phyloP scores from a whole-genome alignment of 2,888 invertebrate genomes.

The Conistra vaccinii region DNA sequence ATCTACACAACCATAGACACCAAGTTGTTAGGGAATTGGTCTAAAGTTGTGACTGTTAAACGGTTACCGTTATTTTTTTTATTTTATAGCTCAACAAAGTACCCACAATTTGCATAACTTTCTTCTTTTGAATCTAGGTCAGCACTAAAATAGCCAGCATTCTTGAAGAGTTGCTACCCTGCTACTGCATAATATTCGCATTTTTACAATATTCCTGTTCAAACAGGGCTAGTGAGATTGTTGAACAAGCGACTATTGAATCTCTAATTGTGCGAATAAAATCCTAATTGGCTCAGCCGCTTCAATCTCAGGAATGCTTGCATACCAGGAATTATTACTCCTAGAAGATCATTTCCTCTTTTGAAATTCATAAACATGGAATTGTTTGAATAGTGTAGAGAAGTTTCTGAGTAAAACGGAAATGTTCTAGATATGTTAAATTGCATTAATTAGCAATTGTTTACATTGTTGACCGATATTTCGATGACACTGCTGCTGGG shows the following conservation, averaged over 20 bases:
- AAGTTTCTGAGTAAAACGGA: neutral
- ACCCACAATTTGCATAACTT: conserved; percentile 12
- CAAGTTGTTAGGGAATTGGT: neutral
- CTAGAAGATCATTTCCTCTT: conserved; percentile 48
- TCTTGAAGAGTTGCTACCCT: conserved; percentile 20
- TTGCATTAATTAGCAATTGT: neutral
- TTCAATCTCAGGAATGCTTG: conserved; percentile 65
- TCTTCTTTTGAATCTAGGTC: conserved; percentile 38
- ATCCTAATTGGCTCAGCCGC: conserved; percentile 70
- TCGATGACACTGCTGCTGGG: neutral
- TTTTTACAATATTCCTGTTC: conserved; percentile 49
- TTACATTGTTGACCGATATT: neutral
- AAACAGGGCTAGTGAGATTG: conserved; percentile 30
- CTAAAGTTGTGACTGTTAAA: neutral
- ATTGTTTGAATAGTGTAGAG: too few relatives aligned
- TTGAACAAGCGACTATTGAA: conserved; percentile 65
- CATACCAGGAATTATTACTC: conserved; percentile 38
- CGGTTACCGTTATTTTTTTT: neutral
- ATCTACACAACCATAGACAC: neutral
- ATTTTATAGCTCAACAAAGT: neutral
- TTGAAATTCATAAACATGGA: neutral
- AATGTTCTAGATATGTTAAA: neutral
- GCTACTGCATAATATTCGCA: conserved; percentile 39
- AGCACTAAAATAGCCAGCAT: conserved; percentile 31
- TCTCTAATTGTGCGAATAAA: conserved; percentile 70